Evolutionary conservation across 2,113 vertebrate genomes (phyloP), one percentile per base, ranked within the genome.

Genomic region (Chlorodrepanis virens): DNA sequence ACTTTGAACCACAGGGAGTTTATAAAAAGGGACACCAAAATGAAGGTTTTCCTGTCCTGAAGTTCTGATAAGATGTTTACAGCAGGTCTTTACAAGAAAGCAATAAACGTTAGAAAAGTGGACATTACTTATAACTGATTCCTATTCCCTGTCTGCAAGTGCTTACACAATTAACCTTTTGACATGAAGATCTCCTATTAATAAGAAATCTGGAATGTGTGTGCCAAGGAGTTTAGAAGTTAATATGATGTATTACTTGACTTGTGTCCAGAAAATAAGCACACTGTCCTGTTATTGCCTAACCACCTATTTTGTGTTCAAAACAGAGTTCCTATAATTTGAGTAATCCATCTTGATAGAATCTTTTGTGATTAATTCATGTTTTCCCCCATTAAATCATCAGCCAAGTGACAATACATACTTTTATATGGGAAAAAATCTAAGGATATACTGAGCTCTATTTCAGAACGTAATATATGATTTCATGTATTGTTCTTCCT

Each of bases 151-250:
- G 50, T 21, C 78, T 87, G 53, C 81, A 70, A 50, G 16, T 64
- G 9, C 74, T 84, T 89, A 64, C 50, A 87, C 95, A 94, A 96
- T 97, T 96, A 96, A 94, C 81, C 90, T 94, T 40, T 7, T 75
- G 27, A 75, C 61, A 64, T 47, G 78, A 91, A 82, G 87, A 94
- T 78, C 81, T 93, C 40, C 9, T 21, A 33, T 11, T 89, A 96
- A 91, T 78, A 97, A 69, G 80, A 90, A 50, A 61, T 59, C 28
- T 40, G 60, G 28, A 68, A 85, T 57, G 21, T 33, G 14, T 23
- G 19, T 74, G 64, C 60, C 83, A 76, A 81, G 56, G 83, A 63
- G 49, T 77, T 84, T 87, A 35, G 77, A 89, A 90, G 76, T 83
- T 94, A 75, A 80, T 64, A 35, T 7, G 42, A 75, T 45, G 21